phyloP scores from a whole-genome alignment of 2,797 vertebrate genomes.

The Moxostoma hubbsi region DNA sequence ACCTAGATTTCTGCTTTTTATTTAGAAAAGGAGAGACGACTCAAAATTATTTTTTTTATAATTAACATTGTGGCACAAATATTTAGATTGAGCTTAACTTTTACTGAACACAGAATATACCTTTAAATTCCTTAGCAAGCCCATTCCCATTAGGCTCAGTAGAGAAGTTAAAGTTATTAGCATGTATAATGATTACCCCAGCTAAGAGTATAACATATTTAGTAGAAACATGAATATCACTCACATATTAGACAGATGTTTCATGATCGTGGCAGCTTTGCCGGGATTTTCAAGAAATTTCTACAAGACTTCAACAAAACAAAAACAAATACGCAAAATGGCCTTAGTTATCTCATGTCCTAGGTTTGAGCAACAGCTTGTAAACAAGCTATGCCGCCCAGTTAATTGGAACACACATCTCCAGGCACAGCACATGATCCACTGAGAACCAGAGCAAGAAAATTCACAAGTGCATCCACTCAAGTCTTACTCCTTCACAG shows the following conservation, averaged over 20 bases:
- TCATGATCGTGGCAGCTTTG: slow-evolving; percentile 10
- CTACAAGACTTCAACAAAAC: slow-evolving; percentile 6
- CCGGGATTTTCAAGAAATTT: slow-evolving; percentile 17
- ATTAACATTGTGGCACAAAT: too few species aligned
- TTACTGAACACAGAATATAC: too few species aligned
- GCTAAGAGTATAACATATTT: slow-evolving; percentile 22
- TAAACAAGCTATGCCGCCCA: slow-evolving; percentile 28
- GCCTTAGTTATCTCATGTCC: slow-evolving; percentile 2
- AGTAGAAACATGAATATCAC: slow-evolving; percentile 17
- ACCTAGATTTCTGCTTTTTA: too few species aligned
- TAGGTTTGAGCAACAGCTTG: slow-evolving; percentile 11
- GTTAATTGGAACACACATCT: slow-evolving; percentile 20
- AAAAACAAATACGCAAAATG: slow-evolving; percentile 11
- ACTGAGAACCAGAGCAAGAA: slow-evolving; percentile 10
- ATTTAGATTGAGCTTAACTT: too few species aligned
- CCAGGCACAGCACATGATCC: neutral
- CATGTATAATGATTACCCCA: slow-evolving; percentile 11
- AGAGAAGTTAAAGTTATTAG: neutral
- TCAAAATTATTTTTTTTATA: too few species aligned
- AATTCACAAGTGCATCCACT: slow-evolving; percentile 25
- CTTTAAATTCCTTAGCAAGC: neutral
- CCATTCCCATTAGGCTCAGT: neutral
- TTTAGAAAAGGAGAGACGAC: too few species aligned
- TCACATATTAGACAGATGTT: slow-evolving; percentile 38
- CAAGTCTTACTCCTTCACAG: neutral